Percentiles rank a stretch among this genome's conserved stretches.
phyloP scores from a whole-genome alignment of 2,113 vertebrate genomes.

The Pelecanoides urinatrix region DNA sequence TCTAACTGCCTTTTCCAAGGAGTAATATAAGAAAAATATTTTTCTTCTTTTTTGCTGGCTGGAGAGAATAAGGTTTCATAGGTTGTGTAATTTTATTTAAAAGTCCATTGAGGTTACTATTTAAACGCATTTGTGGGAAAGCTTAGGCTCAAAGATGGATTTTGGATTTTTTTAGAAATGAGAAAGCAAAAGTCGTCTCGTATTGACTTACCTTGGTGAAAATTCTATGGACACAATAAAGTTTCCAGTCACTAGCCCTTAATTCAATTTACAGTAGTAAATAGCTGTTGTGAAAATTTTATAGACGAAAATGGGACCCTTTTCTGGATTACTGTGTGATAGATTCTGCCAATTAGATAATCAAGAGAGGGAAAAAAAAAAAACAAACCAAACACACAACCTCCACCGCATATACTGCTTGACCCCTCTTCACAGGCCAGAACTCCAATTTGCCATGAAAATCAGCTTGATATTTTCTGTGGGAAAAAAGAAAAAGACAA shows the following conservation, averaged over 20 bases:
- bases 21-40: background rate
- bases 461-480: background rate
- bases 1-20: background rate
- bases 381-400: no score
- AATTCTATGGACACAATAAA: background rate
- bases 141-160: background rate
- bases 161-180: background rate
- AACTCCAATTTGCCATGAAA: background rate
- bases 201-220: background rate
- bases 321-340: background rate
- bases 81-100: background rate
- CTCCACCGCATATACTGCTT: background rate
- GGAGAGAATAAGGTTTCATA: background rate
- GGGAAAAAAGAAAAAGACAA: background rate
- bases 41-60: background rate
- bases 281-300: background rate
- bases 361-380: background rate
- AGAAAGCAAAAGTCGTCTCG: background rate
- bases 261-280: background rate
- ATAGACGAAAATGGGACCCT: background rate
- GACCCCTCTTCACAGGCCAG: background rate
- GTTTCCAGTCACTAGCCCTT: background rate
- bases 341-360: background rate
- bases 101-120: background rate
- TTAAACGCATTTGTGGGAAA: background rate